Evolutionary conservation across 2,888 invertebrate species (phyloP).

Genomic region (Eristalinus sepulchralis): DNA sequence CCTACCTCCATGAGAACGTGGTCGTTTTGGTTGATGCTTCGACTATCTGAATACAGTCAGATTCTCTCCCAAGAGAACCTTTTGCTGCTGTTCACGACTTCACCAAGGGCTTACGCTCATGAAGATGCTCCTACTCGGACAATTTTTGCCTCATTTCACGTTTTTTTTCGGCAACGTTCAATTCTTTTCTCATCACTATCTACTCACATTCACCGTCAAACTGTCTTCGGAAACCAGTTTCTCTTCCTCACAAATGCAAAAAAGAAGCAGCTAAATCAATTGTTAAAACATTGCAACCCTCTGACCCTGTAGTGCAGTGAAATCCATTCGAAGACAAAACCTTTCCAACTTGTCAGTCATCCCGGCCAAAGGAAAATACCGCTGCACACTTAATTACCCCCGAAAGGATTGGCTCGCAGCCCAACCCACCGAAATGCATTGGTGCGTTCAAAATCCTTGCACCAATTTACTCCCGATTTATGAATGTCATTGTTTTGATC

Average conservation of each 20-base stretch:
- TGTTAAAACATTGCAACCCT: slow-evolving; percentile 53
- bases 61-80: too few species aligned
- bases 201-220: neutral
- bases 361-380: slow-evolving; percentile 45
- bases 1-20: too few species aligned
- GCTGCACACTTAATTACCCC: slow-evolving; percentile 63
- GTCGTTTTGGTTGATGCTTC: too few species aligned
- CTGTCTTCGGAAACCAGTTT: slow-evolving; percentile 19
- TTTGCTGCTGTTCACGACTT: too few species aligned
- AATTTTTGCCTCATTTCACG: too few species aligned
- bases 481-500: slow-evolving; percentile 67
- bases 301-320: slow-evolving; percentile 38
- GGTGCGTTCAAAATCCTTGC: slow-evolving; percentile 60
- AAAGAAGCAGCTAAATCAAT: slow-evolving; percentile 48
- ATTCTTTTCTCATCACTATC: too few species aligned
- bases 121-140: too few species aligned
- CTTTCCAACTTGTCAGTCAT: slow-evolving; percentile 16
- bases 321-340: slow-evolving; percentile 32
- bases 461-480: slow-evolving; percentile 68
- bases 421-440: slow-evolving; percentile 44
- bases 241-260: neutral
- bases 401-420: slow-evolving; percentile 39
- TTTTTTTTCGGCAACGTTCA: too few species aligned
- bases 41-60: too few species aligned
- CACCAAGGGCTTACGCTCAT: too few species aligned